Percentiles rank a stretch among this genome's conserved stretches.
Conservation (phyloP, 2,888 invertebrate species). For the Drosophila longiperda region DNA sequence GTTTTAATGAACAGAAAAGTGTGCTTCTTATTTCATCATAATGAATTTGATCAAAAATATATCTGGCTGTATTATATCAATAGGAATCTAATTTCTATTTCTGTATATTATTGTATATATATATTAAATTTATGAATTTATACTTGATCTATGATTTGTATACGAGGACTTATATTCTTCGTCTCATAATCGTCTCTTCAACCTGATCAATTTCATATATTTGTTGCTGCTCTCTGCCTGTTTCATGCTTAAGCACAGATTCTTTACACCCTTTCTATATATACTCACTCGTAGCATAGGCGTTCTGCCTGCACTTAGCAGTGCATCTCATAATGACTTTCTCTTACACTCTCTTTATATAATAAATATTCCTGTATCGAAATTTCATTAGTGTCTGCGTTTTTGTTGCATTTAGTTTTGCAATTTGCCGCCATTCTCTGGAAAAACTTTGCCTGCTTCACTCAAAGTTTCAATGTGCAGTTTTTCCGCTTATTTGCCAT, state of each 20-base stretch:
- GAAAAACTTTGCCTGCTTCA: slow-evolving; percentile 42
- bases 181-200: background rate
- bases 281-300: background rate
- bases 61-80: background rate
- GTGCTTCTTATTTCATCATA: background rate
- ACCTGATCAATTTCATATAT: background rate
- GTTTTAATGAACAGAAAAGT: background rate
- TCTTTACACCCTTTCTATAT: background rate
- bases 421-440: slow-evolving; percentile 51
- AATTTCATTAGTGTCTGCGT: slow-evolving; percentile 82
- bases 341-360: background rate
- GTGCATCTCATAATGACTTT: slow-evolving; percentile 31
- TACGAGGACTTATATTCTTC: background rate
- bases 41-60: background rate
- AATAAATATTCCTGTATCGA: slow-evolving; percentile 50
- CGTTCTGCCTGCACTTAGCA: slow-evolving; percentile 34
- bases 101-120: background rate
- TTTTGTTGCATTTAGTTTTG: slow-evolving; percentile 72
- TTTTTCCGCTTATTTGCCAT: slow-evolving; percentile 69
- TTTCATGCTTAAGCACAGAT: background rate
- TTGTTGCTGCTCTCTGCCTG: background rate
- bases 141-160: background rate
- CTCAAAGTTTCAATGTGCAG: slow-evolving; percentile 59
- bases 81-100: background rate
- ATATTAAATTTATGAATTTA: background rate